Conservation (phyloP, 1,140 invertebrate species). For the Galleria mellonella region DNA sequence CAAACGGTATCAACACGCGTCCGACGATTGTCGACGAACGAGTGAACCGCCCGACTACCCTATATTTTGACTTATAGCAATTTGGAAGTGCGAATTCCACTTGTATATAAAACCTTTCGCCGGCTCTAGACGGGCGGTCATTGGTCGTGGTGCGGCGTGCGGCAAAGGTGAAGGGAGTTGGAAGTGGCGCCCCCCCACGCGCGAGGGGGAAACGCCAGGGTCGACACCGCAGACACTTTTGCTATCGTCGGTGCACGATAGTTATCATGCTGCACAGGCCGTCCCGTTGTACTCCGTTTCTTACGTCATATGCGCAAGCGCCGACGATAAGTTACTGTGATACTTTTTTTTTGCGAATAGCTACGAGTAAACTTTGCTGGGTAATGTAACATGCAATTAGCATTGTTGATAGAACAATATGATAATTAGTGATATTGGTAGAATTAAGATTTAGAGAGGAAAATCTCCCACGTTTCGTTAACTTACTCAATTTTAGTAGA, state of each 20-base stretch:
- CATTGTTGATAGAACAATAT: too few species aligned
- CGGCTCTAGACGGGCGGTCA: slow-evolving; percentile 55
- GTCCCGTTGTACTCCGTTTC: slow-evolving; percentile 31
- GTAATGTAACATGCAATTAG: neutral
- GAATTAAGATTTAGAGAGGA: too few species aligned
- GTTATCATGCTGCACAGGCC: slow-evolving; percentile 34
- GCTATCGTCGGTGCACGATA: slow-evolving; percentile 54
- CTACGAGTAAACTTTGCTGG: neutral
- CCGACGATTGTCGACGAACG: slow-evolving; percentile 31
- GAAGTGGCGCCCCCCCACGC: slow-evolving; percentile 46
- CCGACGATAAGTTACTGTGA: slow-evolving; percentile 1
- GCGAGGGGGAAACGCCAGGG: slow-evolving; percentile 46
- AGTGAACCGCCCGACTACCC: slow-evolving; percentile 71
- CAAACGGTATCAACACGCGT: slow-evolving; percentile 20
- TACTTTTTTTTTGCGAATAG: slow-evolving; percentile 4
- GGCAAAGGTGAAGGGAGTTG: slow-evolving; percentile 68
- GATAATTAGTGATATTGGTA: too few species aligned
- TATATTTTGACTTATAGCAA: slow-evolving; percentile 75
- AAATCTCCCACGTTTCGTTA: too few species aligned
- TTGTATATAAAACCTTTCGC: slow-evolving; percentile 76
- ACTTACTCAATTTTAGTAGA: too few species aligned
- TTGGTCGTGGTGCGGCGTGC: slow-evolving; percentile 49
- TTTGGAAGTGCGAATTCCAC: slow-evolving; percentile 67
- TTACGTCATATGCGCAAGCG: slow-evolving; percentile 21
- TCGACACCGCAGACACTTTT: slow-evolving; percentile 60